Evolutionary conservation across 2,797 vertebrate species (phyloP).

Genomic region (Melanotaenia boesemani): DNA sequence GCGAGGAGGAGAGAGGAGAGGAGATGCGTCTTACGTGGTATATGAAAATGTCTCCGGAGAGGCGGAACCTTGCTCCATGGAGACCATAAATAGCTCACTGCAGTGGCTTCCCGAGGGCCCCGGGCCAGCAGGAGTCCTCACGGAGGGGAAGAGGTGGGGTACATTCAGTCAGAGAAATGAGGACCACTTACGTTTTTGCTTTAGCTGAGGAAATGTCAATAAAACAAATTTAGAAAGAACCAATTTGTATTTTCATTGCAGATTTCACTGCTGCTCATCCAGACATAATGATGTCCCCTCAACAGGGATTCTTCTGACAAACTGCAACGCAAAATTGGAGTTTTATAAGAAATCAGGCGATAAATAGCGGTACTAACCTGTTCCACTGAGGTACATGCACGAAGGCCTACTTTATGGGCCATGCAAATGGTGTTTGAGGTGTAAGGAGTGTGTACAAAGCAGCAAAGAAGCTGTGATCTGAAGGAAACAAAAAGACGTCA

Average conservation of each 20-base stretch:
- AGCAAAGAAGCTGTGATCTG: not conserved
- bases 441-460: not conserved
- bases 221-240: not conserved
- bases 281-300: not conserved
- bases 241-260: not conserved
- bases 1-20: slow-evolving; percentile 34
- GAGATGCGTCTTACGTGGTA: slow-evolving; percentile 44
- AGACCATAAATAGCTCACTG: slow-evolving; percentile 81
- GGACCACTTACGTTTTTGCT: slow-evolving; percentile 17
- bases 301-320: not conserved
- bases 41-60: slow-evolving; percentile 69
- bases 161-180: not conserved
- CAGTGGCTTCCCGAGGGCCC: slow-evolving; percentile 65
- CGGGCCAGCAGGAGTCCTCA: slow-evolving; percentile 47
- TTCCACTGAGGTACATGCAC: not conserved
- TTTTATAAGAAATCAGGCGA: slow-evolving; percentile 3
- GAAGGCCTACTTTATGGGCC: not conserved
- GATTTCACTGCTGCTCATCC: not conserved
- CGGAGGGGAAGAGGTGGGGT: not conserved
- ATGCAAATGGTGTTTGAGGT: not conserved
- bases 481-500: no score
- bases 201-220: slow-evolving; percentile 8
- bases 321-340: not conserved
- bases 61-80: slow-evolving; percentile 72
- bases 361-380: not conserved